These are phyloP conservation scores for Strix occidentalis DNA, from an alignment of 2,797 vertebrate species.

Conservation along the genomic window DNA sequence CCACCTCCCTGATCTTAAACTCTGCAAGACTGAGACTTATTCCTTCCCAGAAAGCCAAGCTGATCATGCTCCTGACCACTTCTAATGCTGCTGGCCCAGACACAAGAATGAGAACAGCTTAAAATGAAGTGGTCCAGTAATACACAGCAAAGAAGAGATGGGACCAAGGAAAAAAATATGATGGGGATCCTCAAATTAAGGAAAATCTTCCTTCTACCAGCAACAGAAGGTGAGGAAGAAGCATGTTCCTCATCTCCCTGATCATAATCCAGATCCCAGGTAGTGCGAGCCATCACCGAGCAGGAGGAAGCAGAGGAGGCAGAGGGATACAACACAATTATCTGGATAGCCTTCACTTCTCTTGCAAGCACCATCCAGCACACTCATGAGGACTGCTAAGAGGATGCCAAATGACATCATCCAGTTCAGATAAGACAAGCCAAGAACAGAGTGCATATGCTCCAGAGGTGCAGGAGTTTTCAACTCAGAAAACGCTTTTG, in stretches of 20 bases:
- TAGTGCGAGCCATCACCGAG: neutral
- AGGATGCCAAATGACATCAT: neutral
- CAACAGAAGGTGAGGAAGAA: neutral
- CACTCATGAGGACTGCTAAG: neutral
- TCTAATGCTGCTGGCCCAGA: neutral
- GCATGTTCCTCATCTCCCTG: fast-evolving
- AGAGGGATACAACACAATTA: neutral
- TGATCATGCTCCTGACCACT: neutral
- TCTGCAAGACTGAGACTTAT: neutral
- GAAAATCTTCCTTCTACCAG: neutral
- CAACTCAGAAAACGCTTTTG: neutral
- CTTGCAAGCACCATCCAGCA: neutral
- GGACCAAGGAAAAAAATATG: neutral
- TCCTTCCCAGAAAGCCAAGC: neutral
- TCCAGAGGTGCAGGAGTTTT: neutral
- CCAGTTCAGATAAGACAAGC: neutral
- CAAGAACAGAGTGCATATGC: neutral
- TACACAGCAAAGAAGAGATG: neutral
- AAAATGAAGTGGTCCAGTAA: neutral
- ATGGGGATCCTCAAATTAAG: neutral
- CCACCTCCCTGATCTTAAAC: neutral
- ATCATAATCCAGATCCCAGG: neutral
- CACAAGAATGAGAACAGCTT: neutral
- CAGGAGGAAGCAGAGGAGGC: neutral
- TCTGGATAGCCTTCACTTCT: neutral